Percentiles rank a stretch among this genome's conserved stretches.
Evolutionary conservation across 2,888 invertebrate species (phyloP).

Genomic region (Nomada goodeniana): DNA sequence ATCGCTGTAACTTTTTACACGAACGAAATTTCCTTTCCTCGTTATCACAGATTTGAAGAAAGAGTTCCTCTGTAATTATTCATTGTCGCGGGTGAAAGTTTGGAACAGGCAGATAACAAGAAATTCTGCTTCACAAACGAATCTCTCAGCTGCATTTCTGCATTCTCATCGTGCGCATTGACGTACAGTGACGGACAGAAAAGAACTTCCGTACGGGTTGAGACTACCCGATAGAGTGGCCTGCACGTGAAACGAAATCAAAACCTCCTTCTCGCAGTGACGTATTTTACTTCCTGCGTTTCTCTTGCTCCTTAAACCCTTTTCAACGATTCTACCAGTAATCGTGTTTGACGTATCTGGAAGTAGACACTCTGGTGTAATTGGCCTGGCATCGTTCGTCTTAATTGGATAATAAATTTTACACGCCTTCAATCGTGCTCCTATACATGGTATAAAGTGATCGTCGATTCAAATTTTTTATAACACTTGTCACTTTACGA

Average conservation of each 20-base stretch:
- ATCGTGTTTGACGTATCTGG: conserved; percentile 36
- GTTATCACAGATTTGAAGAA: neutral
- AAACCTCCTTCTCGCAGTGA: conserved; percentile 34
- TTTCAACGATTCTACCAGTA: conserved; percentile 9
- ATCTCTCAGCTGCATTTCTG: conserved; percentile 30
- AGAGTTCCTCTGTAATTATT: too few relatives aligned
- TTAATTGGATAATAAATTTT: conserved; percentile 31
- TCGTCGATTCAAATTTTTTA: neutral
- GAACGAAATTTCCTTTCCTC: neutral
- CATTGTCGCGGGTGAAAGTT: neutral
- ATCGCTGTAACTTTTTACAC: too few relatives aligned
- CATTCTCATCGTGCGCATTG: conserved; percentile 48
- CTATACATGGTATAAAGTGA: neutral
- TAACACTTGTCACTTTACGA: neutral
- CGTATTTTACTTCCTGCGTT: conserved; percentile 44
- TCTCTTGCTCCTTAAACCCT: conserved; percentile 38
- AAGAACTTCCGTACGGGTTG: conserved; percentile 59
- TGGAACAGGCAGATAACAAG: neutral
- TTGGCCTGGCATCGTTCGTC: conserved; percentile 2
- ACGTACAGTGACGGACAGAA: conserved; percentile 48
- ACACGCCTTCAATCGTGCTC: conserved; percentile 3
- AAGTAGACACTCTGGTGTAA: conserved; percentile 9
- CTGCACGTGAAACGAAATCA: conserved; percentile 63
- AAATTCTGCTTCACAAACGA: neutral
- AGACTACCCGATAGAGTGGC: conserved; percentile 52